Base-by-base conservation (phyloP, 2,888 invertebrate species). In the Tridacna crocea region DNA sequence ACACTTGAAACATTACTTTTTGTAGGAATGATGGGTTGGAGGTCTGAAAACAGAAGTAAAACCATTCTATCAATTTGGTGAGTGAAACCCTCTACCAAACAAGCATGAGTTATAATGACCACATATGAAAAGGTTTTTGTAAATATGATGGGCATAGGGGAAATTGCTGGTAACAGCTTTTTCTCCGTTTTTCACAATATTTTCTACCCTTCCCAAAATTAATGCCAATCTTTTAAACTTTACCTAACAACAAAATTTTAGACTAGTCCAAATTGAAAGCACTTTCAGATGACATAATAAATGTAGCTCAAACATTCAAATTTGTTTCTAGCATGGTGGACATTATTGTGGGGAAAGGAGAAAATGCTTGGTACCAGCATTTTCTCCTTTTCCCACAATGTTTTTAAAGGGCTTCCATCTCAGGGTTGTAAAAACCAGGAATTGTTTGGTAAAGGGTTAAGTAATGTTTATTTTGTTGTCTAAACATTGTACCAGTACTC, bases 11-110 rank as follows among this genome's bases (percentile, higher is more conserved):
- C 15, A 79, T 24, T 17, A 81, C 46, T 75, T 48, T 81, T 55
- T 86, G 77, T 26, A 86, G 75, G 26, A 83, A 48, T 61, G 79
- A 72, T 60, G 82, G 75, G 61, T 66, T 68, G 19, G 72, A 48
- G 4, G 51, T 74, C 85, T 85, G 79, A n/a, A 85, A 79, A 19
- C 6, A 73, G 26, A 48, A 24, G 0, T 72, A 36, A 26, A 46
- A 22, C 36, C 36, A 58, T 58, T 47, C n/a, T 2, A 12, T 60
- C 27, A 51, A 12, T 51, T 24, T 17, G 19, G 27, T n/a, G n/a
- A n/a, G n/a, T n/a, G n/a, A n/a, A 17, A 61, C 13, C 10, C 61
- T 61, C n/a, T 61, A 19, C 61, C 22, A 61, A 1, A 61, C 22
- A 22, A 61, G 1, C n/a, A 0, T 10, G 8, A 2, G 61, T 22